These are phyloP conservation scores for Nomada lathburiana DNA, from an alignment of 2,888 invertebrate species.

Conservation along the genomic window DNA sequence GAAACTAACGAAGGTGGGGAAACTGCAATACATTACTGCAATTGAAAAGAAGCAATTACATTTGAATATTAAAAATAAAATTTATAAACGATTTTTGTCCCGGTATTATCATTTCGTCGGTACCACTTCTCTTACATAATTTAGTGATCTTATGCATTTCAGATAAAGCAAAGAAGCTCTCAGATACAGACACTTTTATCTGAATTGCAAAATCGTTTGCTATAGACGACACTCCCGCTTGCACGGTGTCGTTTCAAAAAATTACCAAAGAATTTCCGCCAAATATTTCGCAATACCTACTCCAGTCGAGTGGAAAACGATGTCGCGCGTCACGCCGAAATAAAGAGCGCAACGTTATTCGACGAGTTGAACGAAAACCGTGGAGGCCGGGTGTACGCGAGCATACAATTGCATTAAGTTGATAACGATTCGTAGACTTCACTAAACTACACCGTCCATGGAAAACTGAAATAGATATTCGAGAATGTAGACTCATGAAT, in stretches of 20 bases:
- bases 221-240: too few species aligned
- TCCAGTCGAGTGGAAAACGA: background rate
- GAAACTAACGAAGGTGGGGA: too few species aligned
- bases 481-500: background rate
- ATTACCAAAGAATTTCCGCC: background rate
- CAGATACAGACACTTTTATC: background rate
- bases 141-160: too few species aligned
- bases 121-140: too few species aligned
- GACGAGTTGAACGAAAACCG: background rate
- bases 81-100: too few species aligned
- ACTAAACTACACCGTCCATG: too few species aligned
- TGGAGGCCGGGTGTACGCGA: background rate
- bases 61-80: too few species aligned
- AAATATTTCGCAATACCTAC: background rate
- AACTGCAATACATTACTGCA: too few species aligned
- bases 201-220: background rate
- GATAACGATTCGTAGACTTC: constrained; percentile 1
- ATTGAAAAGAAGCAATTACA: too few species aligned
- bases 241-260: background rate
- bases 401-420: constrained; percentile 3
- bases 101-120: too few species aligned
- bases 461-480: too few species aligned
- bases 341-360: background rate
- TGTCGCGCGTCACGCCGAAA: background rate
- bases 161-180: background rate